Conservation (phyloP, 2,797 vertebrate genomes). For the Myiotriccus ornatus region DNA sequence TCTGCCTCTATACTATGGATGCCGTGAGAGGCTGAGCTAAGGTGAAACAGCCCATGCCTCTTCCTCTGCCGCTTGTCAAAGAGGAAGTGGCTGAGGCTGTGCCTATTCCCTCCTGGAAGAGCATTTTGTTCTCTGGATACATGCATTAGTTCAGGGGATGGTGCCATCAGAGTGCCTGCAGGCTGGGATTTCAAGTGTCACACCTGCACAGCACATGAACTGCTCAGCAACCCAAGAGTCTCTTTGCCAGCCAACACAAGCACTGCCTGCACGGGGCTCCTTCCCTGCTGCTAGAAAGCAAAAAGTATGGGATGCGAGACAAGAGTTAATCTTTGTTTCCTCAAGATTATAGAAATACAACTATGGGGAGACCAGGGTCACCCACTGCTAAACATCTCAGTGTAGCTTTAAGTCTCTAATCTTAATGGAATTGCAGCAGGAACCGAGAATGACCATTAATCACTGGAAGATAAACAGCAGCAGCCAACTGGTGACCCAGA, state of each 20-base stretch:
- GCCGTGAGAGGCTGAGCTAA: not conserved
- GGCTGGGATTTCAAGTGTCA: not conserved
- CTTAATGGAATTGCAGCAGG: constrained; percentile 68
- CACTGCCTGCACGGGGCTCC: not conserved
- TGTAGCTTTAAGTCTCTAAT: constrained; percentile 51
- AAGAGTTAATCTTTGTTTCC: not conserved
- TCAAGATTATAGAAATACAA: not conserved
- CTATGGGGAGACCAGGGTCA: not conserved
- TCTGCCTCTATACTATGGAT: not conserved
- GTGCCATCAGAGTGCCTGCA: not conserved
- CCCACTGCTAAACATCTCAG: constrained; percentile 6
- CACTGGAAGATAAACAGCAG: constrained; percentile 66
- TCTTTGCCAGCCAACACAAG: not conserved
- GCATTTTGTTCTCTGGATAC: not conserved
- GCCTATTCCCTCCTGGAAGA: not conserved
- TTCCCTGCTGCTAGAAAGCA: not conserved
- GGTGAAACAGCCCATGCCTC: not conserved
- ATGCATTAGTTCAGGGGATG: not conserved
- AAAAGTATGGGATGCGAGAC: not conserved
- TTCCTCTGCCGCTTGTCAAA: not conserved
- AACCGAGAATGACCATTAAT: constrained; percentile 60
- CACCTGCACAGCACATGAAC: not conserved
- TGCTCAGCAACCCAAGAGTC: fast-evolving
- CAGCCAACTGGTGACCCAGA: constrained; percentile 26
- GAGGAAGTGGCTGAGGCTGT: not conserved